A percentile compares a stretch with the other conserved stretches of the same genome.
Evolutionary conservation across 2,888 invertebrate genomes (phyloP).

Genomic region (Drosophila conformis): DNA sequence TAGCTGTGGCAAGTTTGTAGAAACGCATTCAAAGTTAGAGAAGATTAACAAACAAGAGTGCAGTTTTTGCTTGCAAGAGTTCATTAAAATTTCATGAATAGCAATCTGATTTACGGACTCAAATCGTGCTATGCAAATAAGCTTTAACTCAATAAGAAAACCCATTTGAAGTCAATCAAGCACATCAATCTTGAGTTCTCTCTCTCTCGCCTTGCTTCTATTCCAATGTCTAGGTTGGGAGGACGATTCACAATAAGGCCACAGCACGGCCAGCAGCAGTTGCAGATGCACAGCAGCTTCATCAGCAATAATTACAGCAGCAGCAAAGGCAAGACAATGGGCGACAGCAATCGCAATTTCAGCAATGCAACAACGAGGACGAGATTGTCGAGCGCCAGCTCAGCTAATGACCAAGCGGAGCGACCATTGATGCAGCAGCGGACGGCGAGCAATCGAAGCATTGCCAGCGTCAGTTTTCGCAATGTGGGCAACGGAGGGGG

Average conservation of each 20-base stretch:
- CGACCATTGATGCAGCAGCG: conserved; percentile 63
- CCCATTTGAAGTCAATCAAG: conserved; percentile 29
- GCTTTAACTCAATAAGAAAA: conserved; percentile 58
- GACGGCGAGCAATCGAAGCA: conserved; percentile 45
- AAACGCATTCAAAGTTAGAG: background rate
- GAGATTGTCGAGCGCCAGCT: conserved; percentile 10
- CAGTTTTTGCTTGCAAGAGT: background rate
- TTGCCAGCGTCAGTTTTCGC: conserved; percentile 67
- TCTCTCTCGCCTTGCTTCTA: background rate
- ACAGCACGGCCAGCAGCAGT: conserved; percentile 83
- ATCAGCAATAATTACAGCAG: conserved; percentile 64
- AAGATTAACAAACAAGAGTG: too few species aligned
- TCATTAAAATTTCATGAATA: background rate
- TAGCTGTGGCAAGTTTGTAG: background rate
- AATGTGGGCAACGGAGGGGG: conserved; percentile 56
- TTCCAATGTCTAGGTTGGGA: conserved; percentile 77
- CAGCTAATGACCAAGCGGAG: conserved; percentile 40
- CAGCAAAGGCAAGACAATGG: conserved; percentile 69
- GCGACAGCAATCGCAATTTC: conserved; percentile 80
- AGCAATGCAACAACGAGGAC: conserved; percentile 51
- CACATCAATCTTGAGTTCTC: conserved; percentile 28
- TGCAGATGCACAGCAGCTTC: conserved; percentile 79
- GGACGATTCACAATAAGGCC: conserved; percentile 84
- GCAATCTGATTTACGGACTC: conserved; percentile 14
- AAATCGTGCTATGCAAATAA: conserved; percentile 43